phyloP scores from a whole-genome alignment of 1,140 invertebrate genomes.

The Philopotamus ludificatus region DNA sequence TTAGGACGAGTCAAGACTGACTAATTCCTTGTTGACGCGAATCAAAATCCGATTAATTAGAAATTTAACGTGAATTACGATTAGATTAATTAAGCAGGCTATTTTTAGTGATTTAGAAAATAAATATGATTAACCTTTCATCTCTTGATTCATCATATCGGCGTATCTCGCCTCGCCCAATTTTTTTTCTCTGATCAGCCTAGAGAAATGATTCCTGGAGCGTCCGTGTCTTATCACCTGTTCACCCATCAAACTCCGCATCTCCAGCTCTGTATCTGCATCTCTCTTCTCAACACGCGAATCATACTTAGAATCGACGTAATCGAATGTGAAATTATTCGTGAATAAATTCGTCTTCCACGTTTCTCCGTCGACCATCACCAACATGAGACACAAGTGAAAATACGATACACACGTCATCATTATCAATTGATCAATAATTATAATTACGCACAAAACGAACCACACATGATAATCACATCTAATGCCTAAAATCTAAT shows the following conservation, averaged over 20 bases:
- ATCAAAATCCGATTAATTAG: too few species aligned
- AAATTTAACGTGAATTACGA: too few species aligned
- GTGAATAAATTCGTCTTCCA: not conserved
- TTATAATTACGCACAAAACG: not conserved
- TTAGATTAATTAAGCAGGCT: too few species aligned
- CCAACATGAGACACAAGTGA: not conserved
- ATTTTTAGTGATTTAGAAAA: too few species aligned
- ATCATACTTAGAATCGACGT: not conserved
- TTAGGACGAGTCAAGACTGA: too few species aligned
- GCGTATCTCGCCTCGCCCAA: conserved; percentile 13
- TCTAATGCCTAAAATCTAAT: too few species aligned
- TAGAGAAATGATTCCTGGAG: conserved; percentile 34
- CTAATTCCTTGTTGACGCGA: too few species aligned
- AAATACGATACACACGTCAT: not conserved
- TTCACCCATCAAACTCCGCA: conserved; percentile 25
- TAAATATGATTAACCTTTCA: conserved; percentile 17
- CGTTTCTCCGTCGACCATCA: not conserved
- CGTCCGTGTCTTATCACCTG: conserved; percentile 36
- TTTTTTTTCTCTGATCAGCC: conserved; percentile 35
- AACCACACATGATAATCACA: too few species aligned
- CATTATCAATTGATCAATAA: not conserved
- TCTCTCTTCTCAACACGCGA: not conserved
- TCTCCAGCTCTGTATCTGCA: not conserved
- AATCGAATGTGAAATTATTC: not conserved
- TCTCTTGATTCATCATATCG: conserved; percentile 3